Evolutionary conservation across 2,888 invertebrate species (phyloP), one percentile per base, ranked within the genome.

Genomic region (Ischnura elegans): DNA sequence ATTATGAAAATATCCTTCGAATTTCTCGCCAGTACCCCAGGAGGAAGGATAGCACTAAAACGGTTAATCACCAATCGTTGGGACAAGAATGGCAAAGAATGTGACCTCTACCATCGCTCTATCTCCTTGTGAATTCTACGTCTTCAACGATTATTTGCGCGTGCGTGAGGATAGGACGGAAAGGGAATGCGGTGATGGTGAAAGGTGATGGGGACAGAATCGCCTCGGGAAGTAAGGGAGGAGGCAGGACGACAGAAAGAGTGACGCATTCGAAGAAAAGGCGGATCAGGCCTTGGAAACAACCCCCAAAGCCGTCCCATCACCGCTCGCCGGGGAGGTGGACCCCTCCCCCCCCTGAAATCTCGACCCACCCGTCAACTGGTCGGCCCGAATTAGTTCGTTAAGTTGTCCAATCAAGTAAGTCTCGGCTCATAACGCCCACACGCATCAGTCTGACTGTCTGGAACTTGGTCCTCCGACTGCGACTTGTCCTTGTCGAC

Each of bases 381-480:
- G 19, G 0, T 25, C 61, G 21, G 5, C 76, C 36, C 29, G 76
- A 36, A 76, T 76, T 76, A 76, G 76, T 76, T 76, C 29, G 76
- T 76, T 76, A 76, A 76, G 76, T 76, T 76, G 76, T 76, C 76
- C 76, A 76, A 76, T 76, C 76, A 76, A 76, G 76, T 76, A 13
- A 36, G 76, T 36, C 76, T 36, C 29, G 29, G 36, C n/a, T 61
- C 25, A 25, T 61, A 61, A 36, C 36, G 13, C 76, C 76, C 29
- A 5, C 29, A 2, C 76, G 13, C 36, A 36, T 61, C 61, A 61
- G 25, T 61, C 25, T 36, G 36, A 25, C 61, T 61, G 2, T n/a
- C 61, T 6, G 36, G 25, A 36, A 36, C 76, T 16, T 36, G 36
- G 29, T 76, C 36, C 76, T 29, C 10, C 29, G 16, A 6, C 29